phyloP scores from a whole-genome alignment of 2,113 vertebrate species.

The Craseonycteris thonglongyai region DNA sequence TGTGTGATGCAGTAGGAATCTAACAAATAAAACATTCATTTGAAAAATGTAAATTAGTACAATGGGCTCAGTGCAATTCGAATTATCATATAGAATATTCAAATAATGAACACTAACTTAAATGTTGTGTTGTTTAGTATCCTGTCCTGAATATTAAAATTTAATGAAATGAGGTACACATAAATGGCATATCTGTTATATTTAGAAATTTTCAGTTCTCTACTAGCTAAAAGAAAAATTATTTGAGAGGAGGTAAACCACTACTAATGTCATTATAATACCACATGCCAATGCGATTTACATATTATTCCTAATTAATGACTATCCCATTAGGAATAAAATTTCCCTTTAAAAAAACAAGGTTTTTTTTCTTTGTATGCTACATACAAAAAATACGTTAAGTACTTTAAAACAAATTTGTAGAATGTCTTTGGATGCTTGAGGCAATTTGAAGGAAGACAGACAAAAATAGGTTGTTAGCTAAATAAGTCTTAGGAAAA shows the following conservation, averaged over 20 bases:
- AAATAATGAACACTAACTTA: neutral
- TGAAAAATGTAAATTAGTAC: neutral
- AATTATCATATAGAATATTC: neutral
- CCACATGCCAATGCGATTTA: neutral
- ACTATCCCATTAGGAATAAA: neutral
- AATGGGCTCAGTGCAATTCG: neutral
- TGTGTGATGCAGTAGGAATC: neutral
- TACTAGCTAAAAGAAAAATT: neutral
- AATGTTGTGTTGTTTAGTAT: neutral
- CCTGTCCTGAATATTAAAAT: neutral
- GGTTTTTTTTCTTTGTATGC: neutral
- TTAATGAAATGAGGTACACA: neutral
- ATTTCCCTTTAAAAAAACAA: neutral
- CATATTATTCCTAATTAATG: neutral
- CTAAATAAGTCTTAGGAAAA: neutral
- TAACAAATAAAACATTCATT: slow-evolving; percentile 11
- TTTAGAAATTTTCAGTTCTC: neutral
- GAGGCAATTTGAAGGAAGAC: neutral
- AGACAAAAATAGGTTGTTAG: neutral
- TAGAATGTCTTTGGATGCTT: neutral
- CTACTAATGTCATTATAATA: neutral
- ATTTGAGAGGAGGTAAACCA: neutral
- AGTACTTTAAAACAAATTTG: neutral
- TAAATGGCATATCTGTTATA: neutral
- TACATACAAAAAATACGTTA: neutral